Conservation (phyloP, 2,113 vertebrate genomes). For the Mormyrus iriodes region DNA sequence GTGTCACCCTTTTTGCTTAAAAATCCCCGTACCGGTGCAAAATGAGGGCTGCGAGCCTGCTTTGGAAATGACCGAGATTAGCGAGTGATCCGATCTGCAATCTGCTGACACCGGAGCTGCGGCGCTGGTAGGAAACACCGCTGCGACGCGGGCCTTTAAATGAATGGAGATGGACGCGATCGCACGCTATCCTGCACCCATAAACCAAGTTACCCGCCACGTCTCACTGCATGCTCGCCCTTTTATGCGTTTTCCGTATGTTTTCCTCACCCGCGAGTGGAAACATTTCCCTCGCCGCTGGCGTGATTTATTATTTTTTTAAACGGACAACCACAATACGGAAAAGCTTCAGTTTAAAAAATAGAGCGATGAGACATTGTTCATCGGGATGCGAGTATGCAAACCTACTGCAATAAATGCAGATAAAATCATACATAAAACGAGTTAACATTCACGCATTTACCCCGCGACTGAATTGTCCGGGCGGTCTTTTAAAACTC, state of each 20-base stretch:
- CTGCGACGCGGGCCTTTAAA: slow-evolving; percentile 39
- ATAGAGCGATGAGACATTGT: neutral
- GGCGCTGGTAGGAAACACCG: slow-evolving; percentile 48
- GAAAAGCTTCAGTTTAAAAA: neutral
- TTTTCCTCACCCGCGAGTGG: neutral
- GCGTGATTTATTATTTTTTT: neutral
- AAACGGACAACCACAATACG: neutral
- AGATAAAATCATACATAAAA: neutral
- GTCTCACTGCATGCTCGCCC: slow-evolving; percentile 2
- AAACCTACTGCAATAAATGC: neutral
- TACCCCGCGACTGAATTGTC: neutral
- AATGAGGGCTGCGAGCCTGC: neutral
- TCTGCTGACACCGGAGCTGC: slow-evolving; percentile 34
- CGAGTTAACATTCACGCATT: neutral
- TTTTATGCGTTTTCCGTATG: neutral
- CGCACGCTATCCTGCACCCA: neutral
- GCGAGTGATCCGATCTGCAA: slow-evolving; percentile 37
- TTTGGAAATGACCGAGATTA: slow-evolving; percentile 29
- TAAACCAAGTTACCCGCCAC: neutral
- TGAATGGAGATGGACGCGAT: slow-evolving; percentile 16
- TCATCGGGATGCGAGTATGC: neutral
- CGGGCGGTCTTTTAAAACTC: neutral
- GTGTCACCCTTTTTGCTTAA: neutral
- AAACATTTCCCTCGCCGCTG: neutral
- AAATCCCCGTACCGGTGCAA: neutral